These are phyloP conservation scores for Caenorhabditis brenneri DNA, from an alignment of 1,140 invertebrate species.

Conservation along the genomic window DNA sequence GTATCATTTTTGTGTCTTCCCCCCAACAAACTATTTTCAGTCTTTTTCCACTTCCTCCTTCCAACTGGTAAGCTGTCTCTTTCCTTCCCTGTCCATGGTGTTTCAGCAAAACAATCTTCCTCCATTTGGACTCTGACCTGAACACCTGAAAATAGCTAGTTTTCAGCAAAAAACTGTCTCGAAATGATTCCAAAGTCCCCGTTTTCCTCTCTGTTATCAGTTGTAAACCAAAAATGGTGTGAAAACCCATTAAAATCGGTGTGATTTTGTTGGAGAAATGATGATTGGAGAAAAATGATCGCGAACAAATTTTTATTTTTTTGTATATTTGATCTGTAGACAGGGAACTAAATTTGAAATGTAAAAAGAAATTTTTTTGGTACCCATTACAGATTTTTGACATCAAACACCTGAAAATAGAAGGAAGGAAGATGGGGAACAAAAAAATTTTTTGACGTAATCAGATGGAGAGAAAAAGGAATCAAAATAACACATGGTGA, in stretches of 20 bases:
- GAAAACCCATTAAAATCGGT: neutral
- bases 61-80: no score
- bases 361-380: no score
- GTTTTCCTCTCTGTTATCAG: no score
- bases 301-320: no score
- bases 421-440: neutral
- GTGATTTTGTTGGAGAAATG: neutral
- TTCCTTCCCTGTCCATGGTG: no score
- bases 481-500: neutral
- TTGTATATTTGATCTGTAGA: neutral
- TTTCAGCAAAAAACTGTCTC: neutral
- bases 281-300: no score
- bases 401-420: neutral
- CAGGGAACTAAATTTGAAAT: neutral
- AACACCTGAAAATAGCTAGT: neutral
- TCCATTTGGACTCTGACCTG: neutral
- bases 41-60: no score
- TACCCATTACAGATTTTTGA: neutral
- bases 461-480: neutral
- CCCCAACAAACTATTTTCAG: neutral
- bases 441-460: neutral
- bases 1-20: no score
- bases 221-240: neutral
- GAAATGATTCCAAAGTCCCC: constrained; percentile 23
- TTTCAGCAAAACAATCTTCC: no score